Conservation (phyloP, 2,113 vertebrate genomes). For the Amazona guildingii region DNA sequence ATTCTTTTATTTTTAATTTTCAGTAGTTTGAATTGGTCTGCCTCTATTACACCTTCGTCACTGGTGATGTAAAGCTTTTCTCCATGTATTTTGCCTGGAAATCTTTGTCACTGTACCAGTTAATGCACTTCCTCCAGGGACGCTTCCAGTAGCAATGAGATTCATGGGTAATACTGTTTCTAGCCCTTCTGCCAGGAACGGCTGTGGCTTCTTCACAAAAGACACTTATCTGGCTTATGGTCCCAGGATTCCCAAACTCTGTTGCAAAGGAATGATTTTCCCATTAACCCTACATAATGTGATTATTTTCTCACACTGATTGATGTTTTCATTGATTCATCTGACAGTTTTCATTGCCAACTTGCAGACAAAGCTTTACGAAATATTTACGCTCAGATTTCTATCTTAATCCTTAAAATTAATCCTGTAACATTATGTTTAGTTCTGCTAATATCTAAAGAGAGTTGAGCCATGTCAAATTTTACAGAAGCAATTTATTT, state of each 20-base stretch:
- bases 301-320: not conserved
- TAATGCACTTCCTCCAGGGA: not conserved
- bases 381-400: not conserved
- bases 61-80: not conserved
- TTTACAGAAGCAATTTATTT: constrained; percentile 22
- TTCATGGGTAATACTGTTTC: not conserved
- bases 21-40: not conserved
- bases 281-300: not conserved
- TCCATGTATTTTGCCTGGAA: not conserved
- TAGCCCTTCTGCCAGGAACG: not conserved
- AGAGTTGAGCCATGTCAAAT: not conserved
- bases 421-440: not conserved
- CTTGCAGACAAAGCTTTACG: not conserved
- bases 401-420: not conserved
- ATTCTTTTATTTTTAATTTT: not conserved
- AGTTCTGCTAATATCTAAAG: not conserved
- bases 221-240: not conserved
- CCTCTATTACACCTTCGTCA: not conserved
- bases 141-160: not conserved
- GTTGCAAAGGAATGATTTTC: not conserved
- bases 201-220: not conserved
- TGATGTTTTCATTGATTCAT: not conserved
- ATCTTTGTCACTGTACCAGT: not conserved
- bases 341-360: not conserved
- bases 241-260: not conserved